Base-by-base conservation (phyloP, 2,888 invertebrate genomes). In the Drosophila subsilvestris region DNA sequence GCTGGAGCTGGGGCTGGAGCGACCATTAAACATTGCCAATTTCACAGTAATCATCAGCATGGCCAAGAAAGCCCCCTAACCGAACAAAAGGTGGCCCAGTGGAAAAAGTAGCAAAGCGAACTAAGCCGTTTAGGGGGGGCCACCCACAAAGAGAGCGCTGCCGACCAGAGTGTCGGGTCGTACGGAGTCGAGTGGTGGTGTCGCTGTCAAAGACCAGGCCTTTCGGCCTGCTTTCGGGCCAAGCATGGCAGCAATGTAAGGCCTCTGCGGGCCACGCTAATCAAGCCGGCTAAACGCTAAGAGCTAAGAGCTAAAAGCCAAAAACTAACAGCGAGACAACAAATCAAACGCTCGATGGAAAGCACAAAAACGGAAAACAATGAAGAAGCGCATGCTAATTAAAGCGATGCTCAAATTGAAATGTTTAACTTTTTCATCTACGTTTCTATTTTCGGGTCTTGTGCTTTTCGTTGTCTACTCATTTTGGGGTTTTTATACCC, bases 331-430 rank as follows among this genome's bases (percentile, higher is more conserved):
- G 61, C 61, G 59, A 68, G 71, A 43, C 75, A 67, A 79, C 74
- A 86, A 87, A 88, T 88, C 83, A 86, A 83, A 85, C 68, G 84
- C 76, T 80, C 49, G 51, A 82, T 80, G 88, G 83, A 86, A 79
- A 87, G 87, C 88, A 76, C 74, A 72, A 80, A 73, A 84, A 72
- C 72, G 63, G 75, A 76, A 82, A 75, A 83, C 82, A 83, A 78
- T 84, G 80, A 75, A 84, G 77, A 86, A 70, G 57, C 86, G 76
- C 80, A 83, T 83, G 86, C 79, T 86, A 86, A 86, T 86, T 83
- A 86, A 86, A 80, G 77, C 73, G 69, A 79, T 67, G 74, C 76
- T 81, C 78, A 86, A 86, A 86, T 86, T 86, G 86, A 86, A 86
- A 84, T 86, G 86, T 84, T 86, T 78, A 86, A 79, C 73, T 83